Conservation (phyloP, 2,113 vertebrate genomes). For the Coturnix japonica region DNA sequence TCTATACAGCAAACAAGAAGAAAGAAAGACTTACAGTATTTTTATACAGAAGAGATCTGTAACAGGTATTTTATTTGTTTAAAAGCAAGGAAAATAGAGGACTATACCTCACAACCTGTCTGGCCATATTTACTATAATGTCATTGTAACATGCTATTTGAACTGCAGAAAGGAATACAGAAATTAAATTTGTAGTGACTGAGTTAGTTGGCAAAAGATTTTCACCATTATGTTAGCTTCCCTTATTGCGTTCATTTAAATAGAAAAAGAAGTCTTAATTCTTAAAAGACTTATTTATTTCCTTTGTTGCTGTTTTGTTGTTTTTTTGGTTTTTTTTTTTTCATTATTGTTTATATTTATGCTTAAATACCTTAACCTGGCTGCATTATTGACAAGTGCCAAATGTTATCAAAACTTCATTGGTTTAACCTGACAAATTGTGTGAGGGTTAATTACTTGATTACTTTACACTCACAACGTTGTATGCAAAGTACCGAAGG, state of each 20-base stretch:
- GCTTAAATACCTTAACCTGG: conserved; percentile 72
- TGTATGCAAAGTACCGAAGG: not conserved
- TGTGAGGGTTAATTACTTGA: conserved; percentile 27
- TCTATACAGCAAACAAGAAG: conserved; percentile 65
- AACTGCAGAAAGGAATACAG: conserved; percentile 64
- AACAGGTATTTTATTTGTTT: conserved; percentile 82
- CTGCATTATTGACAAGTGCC: conserved; percentile 77
- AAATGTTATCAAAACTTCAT: conserved; percentile 66
- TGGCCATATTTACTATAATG: conserved; percentile 78
- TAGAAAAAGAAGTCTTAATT: conserved; percentile 68
- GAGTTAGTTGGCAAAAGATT: conserved; percentile 67
- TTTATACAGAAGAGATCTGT: conserved; percentile 81
- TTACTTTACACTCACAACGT: not conserved
- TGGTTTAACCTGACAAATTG: conserved; percentile 27
- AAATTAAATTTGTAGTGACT: conserved; percentile 69
- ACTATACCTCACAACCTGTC: conserved; percentile 77
- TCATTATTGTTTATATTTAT: conserved; percentile 79
- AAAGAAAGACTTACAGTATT: conserved; percentile 78
- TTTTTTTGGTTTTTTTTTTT: not conserved
- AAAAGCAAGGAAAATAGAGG: conserved; percentile 75
- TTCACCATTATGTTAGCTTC: conserved; percentile 65
- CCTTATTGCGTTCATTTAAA: conserved; percentile 70
- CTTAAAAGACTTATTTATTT: conserved; percentile 81
- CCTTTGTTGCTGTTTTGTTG: not conserved
- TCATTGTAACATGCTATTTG: conserved; percentile 73